Base-by-base conservation (phyloP, 1,140 invertebrate species). In the Diachasma alloeum region DNA sequence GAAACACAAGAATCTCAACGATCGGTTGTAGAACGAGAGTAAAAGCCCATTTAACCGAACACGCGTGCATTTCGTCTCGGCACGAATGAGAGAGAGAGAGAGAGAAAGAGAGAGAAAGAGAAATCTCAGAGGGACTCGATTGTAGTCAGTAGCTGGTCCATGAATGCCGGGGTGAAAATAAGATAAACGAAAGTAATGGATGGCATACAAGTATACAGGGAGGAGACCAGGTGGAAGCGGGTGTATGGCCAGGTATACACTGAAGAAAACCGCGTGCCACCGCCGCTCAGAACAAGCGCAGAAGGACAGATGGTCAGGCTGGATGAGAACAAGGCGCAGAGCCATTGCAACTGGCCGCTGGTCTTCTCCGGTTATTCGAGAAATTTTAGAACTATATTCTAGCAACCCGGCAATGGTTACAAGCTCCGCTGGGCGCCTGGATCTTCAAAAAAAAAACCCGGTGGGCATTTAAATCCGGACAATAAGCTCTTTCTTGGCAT, bases 101-200 rank as follows among this genome's bases (percentile, higher is more conserved):
- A 31, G 31, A 31, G 36, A 72, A 15, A n/a, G n/a, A 15, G 24
- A 31, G 31, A 6, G 31, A 31, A 6, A 31, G 24, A 53, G 46
- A 56, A 36, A 3, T 4, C 31, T 59, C 17, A 26, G 48, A 36
- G 46, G 46, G 48, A 59, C 72, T 63, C 56, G 72, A 75, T 75
- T 63, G 74, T 76, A 76, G 74, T 76, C 44, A 24, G 74, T 59
- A 71, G 67, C 67, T 76, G 67, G 46, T 71, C 48, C 48, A 53
- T 76, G 48, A 71, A 71, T 76, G 26, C 67, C 37, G 15, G 17
- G 46, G 68, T 76, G 46, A 76, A 76, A 76, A 76, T 76, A 76
- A 76, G 74, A 75, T 75, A 75, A 75, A 75, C 66, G 66, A 75
- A 66, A 69, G 74, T 75, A 75, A 75, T 75, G 66, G 74, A 75